Percentiles rank a stretch among this genome's conserved stretches.
Conservation (phyloP, 2,888 invertebrate genomes). For the Drosophila quasianomalipes region DNA sequence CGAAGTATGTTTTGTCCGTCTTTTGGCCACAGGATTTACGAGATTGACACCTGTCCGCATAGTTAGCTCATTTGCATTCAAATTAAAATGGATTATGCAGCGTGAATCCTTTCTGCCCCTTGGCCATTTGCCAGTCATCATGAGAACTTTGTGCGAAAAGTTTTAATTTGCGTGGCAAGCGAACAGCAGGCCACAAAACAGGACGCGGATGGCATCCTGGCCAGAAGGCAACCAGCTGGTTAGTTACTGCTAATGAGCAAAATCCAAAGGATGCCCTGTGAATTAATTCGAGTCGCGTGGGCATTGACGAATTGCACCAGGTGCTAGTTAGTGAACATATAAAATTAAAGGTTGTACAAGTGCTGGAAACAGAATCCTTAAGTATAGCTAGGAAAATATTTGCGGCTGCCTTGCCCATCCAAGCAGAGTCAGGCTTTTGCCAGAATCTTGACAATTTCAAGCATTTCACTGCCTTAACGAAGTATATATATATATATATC, state of each 20-base stretch:
- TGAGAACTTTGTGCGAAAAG: conserved; percentile 50
- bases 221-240: conserved; percentile 4
- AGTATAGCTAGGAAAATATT: neutral
- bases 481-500: neutral
- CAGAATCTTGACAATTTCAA: conserved; percentile 22
- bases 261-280: conserved; percentile 32
- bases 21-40: conserved; percentile 25
- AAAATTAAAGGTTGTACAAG: neutral
- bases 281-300: conserved; percentile 54
- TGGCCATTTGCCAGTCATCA: conserved; percentile 10
- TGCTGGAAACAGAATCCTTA: neutral
- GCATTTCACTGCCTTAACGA: conserved; percentile 28
- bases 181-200: conserved; percentile 13
- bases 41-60: conserved; percentile 36
- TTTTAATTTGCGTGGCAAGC: conserved; percentile 59
- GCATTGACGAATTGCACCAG: conserved; percentile 43
- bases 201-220: neutral
- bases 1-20: neutral
- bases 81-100: conserved; percentile 55
- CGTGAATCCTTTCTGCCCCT: conserved; percentile 23
- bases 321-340: neutral
- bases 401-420: conserved; percentile 1
- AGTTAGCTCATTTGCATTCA: conserved; percentile 71
- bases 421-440: conserved; percentile 17
- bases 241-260: conserved; percentile 47